Base-by-base conservation (phyloP, 2,888 invertebrate species). In the Brachylomia viminalis region DNA sequence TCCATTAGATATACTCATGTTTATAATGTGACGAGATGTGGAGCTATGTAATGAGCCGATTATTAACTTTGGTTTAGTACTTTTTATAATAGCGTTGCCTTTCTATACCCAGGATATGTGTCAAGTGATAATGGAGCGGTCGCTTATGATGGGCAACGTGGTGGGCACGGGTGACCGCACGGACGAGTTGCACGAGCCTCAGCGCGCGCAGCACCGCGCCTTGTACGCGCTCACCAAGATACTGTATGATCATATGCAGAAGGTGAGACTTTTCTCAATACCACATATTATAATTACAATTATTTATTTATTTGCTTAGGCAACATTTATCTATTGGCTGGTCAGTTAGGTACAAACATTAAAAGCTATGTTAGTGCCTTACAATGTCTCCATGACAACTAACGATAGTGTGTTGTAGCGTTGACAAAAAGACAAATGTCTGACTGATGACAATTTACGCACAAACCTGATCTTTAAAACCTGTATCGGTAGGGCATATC, bases 101-200 rank as follows among this genome's bases (percentile, higher is more conserved):
- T 2, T 59, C 13, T 13, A 5, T 13, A 10, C 23, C 0, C 94
- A 89, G 95, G 99, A 99, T 92, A 97, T 99, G 92, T 98, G 99
- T 20, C 99, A 99, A 87, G 96, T 99, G 87, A 98, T 99, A 81
- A 99, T 99, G 75, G 99, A 99, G 94, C 97, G 99, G 30, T 98
- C 98, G 82, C 98, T 98, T 13, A 98, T 99, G 89, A 98, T 98
- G 89, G 97, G 98, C 67, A 98, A 98, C 83, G 98, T 99, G 84
- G 96, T 99, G 71, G 98, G 98, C 2, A 93, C 97, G 2, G 94
- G 97, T 5, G 97, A 97, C 77, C 90, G 93, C 77, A 65, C 94
- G 93, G 91, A 91, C 13, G 90, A 89, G 70, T 69, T 88, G 62
- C 80, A 82, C 20, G 91, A 75, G 89, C 92, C 70, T 30, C 93